Evolutionary conservation across 2,113 vertebrate species (phyloP), one percentile per base, ranked within the genome.

Genomic region (Sterrhoptilus dennistouni): DNA sequence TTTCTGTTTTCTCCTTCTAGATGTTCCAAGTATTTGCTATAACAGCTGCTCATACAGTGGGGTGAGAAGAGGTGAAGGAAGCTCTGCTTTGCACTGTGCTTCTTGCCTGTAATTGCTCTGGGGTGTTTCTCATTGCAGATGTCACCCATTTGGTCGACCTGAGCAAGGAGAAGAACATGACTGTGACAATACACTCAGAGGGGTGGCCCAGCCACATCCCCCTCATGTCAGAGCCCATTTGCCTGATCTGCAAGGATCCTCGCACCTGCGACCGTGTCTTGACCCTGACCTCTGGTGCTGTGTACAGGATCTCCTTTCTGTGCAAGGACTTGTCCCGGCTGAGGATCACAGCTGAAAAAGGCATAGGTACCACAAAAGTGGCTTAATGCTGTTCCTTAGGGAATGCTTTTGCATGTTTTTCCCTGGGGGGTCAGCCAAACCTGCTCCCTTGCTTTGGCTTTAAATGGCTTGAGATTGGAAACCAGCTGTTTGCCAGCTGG

Each of bases 271-370:
- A 97, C 76, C 50, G 98, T 8, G 97, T 95, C 60, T 75, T 99
- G 72, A 98, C 94, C 4, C 91, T 99, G 56, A 74, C 53, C 2
- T 92, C 98, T 2, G 99, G 98, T 9, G 81, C 91, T 5, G 90
- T 78, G 35, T 96, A 98, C 93, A 95, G 22, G 25, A 94, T 99
- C 56, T 98, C 98, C 56, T 99, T 99, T 93, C 98, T 99, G 5
- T 99, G 99, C 91, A 98, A 98, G 52, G 95, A 98, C 29, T 93
- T 98, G 44, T 97, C 98, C 4, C 98, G 96, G 8, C 77, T 99
- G 42, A 97, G 96, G 63, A 88, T 99, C 81, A 98, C 97, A 1
- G 98, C 97, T 8, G 98, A 97, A 76, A 95, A 98, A 95, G 95
- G 92, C 81, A 97, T 99, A 97, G 98, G 99, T 99, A 98, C 10